phyloP scores from a whole-genome alignment of 2,888 invertebrate genomes.

The Eremobia ochroleuca region DNA sequence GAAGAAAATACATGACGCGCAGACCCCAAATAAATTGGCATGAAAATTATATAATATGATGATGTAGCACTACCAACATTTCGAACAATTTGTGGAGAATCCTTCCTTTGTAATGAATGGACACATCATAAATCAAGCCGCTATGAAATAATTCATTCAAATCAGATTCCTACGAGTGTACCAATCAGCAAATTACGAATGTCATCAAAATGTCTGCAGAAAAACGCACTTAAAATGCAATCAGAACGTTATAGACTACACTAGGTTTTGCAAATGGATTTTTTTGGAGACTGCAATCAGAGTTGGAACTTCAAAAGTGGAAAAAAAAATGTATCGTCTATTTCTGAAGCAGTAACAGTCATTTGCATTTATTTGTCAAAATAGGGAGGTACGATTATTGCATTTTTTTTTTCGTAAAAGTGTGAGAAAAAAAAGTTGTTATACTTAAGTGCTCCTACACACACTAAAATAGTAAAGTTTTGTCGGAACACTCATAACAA shows the following conservation, averaged over 20 bases:
- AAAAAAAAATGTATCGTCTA: background rate
- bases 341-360: background rate
- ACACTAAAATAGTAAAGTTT: background rate
- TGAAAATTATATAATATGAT: too few relatives aligned
- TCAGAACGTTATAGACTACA: slow-evolving; percentile 33
- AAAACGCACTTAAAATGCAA: slow-evolving; percentile 50
- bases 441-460: background rate
- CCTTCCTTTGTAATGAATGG: background rate
- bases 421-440: background rate
- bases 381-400: background rate
- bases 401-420: background rate
- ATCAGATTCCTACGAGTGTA: background rate
- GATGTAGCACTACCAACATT: too few relatives aligned
- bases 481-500: background rate
- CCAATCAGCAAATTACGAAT: slow-evolving; percentile 23
- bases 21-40: too few relatives aligned
- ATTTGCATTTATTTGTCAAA: background rate
- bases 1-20: too few relatives aligned
- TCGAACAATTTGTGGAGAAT: too few relatives aligned
- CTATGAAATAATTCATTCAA: background rate
- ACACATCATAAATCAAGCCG: background rate
- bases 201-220: slow-evolving; percentile 23
- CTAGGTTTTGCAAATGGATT: slow-evolving; percentile 26
- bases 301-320: background rate
- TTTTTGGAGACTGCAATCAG: slow-evolving; percentile 38